Evolutionary conservation across 2,113 vertebrate genomes (phyloP).

Genomic region (Centropus bengalensis): DNA sequence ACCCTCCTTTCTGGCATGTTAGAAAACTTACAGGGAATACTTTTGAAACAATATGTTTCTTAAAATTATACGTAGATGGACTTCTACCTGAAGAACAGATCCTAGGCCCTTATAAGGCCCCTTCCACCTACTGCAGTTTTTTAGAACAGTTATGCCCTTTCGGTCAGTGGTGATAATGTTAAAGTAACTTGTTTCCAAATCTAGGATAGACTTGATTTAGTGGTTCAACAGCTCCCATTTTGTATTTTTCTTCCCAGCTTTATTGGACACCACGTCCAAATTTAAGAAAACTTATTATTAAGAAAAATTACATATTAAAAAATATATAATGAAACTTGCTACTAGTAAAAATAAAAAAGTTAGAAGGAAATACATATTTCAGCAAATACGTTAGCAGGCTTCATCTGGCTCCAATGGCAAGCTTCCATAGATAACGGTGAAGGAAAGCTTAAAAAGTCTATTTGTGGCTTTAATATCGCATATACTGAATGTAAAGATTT

Average conservation of each 20-base stretch:
- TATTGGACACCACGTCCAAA: background rate
- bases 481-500: background rate
- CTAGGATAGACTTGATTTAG: background rate
- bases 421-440: background rate
- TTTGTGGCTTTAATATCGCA: background rate
- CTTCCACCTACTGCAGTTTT: background rate
- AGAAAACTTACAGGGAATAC: background rate
- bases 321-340: background rate
- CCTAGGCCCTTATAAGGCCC: background rate
- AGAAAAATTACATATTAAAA: no score
- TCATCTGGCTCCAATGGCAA: background rate
- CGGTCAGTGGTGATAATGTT: background rate
- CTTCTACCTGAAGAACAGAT: background rate
- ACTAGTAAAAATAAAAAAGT: background rate
- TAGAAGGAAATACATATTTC: background rate
- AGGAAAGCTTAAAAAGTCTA: background rate
- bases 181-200: background rate
- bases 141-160: background rate
- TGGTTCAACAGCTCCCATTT: background rate
- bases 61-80: background rate
- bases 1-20: background rate
- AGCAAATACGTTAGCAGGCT: background rate
- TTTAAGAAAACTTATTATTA: background rate
- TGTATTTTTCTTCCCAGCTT: background rate
- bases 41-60: background rate